Base-by-base conservation (phyloP, 2,113 vertebrate species). In the Trogon melanurus region DNA sequence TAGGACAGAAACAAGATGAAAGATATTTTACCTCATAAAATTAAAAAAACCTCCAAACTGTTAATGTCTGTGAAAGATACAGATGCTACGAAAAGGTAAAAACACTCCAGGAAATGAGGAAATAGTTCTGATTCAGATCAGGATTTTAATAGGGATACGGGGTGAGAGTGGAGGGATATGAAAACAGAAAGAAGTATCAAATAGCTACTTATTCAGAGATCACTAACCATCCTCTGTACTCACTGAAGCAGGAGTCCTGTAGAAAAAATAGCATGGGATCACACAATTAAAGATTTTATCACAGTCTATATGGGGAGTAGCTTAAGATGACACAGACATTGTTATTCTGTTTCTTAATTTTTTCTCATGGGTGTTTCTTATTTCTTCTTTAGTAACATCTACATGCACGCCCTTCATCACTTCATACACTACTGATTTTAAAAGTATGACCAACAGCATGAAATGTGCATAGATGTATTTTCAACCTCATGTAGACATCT, bases 141-240 rank as follows among this genome's bases (percentile, higher is more conserved):
- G 51, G 54, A 79, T 85, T 91, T 82, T n/a, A 95, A 72, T 41
- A 84, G 88, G 88, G 48, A 93, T 57, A 91, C 11, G 5, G 75
- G 66, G 47, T 53, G 5, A 41, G 56, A 12, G 41, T n/a, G 20
- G n/a, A 78, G 17, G 47, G 57, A 66, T 82, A 96, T 71, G 83
- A 86, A 86, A 57, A 97, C 92, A 92, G 14, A 92, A 96, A 72
- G 65, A 92, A 88, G 57, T 74, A 96, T 84, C 69, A 88, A 86
- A 90, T 78, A 92, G 60, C 75, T 80, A 96, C 72, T 96, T 93
- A 96, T 96, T 93, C 65, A 94, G 80, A 95, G 65, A 95, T 91
- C 93, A 96, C 92, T 96, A 94, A 96, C 93, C 96, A 96, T 95
- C 92, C 91, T 94, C 76, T 95, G 92, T 80, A 96, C 88, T 95